A percentile compares a stretch with the other conserved stretches of the same genome.
Conservation (phyloP, 2,888 invertebrate species). For the Noctua pronuba region DNA sequence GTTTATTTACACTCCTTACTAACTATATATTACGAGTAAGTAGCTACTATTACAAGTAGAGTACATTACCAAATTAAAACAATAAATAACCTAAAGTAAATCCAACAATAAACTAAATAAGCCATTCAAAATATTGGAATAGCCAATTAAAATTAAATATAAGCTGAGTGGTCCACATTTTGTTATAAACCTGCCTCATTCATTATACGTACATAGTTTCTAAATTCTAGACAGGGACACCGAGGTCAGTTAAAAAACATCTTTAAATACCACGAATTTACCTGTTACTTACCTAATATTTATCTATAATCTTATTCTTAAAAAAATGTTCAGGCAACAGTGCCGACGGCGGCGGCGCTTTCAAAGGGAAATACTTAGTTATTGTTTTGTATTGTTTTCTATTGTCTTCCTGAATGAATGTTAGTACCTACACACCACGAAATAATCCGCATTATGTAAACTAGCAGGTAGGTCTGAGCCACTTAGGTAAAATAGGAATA, state of each 20-base stretch:
- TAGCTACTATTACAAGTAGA: background rate
- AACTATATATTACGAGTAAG: background rate
- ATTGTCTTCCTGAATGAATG: slow-evolving; percentile 2
- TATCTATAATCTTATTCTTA: background rate
- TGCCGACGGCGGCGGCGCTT: slow-evolving; percentile 35
- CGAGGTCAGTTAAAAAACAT: background rate
- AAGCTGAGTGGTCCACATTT: background rate
- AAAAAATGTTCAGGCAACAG: background rate
- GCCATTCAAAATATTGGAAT: background rate
- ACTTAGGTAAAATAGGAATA: background rate
- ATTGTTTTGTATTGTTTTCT: slow-evolving; percentile 30
- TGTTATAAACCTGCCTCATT: background rate
- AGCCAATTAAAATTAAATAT: background rate
- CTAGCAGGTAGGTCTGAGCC: slow-evolving; percentile 11
- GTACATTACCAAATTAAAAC: background rate
- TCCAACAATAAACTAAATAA: background rate
- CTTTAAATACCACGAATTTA: slow-evolving; percentile 10
- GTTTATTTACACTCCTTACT: background rate
- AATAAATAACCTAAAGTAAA: background rate
- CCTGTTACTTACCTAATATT: background rate
- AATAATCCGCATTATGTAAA: slow-evolving; percentile 1
- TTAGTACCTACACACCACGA: background rate
- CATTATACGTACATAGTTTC: too few relatives aligned
- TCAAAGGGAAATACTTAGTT: slow-evolving; percentile 16
- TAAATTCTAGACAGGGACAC: background rate